Base-by-base conservation (phyloP, 2,888 invertebrate species). In the Dasypogon diadema region DNA sequence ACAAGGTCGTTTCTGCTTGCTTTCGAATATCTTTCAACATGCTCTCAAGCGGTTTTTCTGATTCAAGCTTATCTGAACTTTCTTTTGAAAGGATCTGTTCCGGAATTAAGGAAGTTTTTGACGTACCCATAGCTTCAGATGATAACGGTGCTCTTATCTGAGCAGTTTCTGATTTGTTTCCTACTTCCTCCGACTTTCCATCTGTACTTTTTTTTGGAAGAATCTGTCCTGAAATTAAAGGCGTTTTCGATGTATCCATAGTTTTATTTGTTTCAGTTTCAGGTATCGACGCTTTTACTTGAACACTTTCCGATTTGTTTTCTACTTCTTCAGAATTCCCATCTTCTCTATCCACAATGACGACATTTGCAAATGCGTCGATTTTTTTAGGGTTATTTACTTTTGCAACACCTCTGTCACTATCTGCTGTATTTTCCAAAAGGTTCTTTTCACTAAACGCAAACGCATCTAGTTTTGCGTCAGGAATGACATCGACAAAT, bases 321-420 rank as follows among this genome's bases (percentile, higher is more conserved):
- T 48, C 12, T 5, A 54, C 18, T 18, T 16, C 22, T 54, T 42
- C 42, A 12, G 54, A 21, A 2, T 22, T 54, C 8, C 16, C 12
- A 37, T 63, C 24, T 14, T 34, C 37, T 24, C 30, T 34, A 34
- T 51, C 54, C n/a, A 54, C n/a, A 4, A 70, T 21, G 2, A 74
- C 42, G 16, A 74, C 74, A 12, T 74, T 58, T 58, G 58, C 74
- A 48, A 74, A 74, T 56, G 48, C 58, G 14, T 74, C 74, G 26
- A 16, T 3, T 34, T 34, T 58, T 30, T 16, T 4, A 30, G 30
- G 3, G 12, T 58, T 55, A 10, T 18, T 55, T n/a, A n/a, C n/a
- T n/a, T n/a, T n/a, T n/a, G n/a, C 12, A 14, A n/a, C 58, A 34
- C 16, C 34, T 6, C 12, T 58, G 2, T 6, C 42, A 42, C 8